A percentile compares a stretch with the other conserved stretches of the same genome.
These are phyloP conservation scores for Rhabdomys dilectus DNA, from an alignment of 2,113 vertebrate genomes.

Conservation along the genomic window DNA sequence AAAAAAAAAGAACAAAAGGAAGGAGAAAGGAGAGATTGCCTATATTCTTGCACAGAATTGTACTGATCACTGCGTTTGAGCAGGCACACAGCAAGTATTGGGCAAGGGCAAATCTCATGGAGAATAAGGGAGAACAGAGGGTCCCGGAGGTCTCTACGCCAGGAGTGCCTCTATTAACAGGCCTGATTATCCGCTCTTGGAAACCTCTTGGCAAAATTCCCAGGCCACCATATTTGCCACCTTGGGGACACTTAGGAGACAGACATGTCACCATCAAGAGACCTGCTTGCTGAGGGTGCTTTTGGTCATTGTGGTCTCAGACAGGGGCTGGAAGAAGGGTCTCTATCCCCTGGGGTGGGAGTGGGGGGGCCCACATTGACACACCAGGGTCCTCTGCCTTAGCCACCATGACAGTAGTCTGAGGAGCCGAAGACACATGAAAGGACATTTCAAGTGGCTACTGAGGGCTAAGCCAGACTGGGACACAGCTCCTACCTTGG, in stretches of 20 bases:
- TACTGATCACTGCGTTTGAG: background rate
- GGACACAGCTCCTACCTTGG: background rate
- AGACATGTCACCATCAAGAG: background rate
- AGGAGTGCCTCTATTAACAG: background rate
- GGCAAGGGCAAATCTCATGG: background rate
- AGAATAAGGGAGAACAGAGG: background rate
- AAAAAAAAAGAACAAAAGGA: background rate
- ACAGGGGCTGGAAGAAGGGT: background rate
- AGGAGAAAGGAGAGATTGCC: background rate
- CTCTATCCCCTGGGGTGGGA: no score
- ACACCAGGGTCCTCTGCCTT: accelerated
- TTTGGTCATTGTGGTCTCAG: background rate
- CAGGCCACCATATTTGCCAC: background rate
- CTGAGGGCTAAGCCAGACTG: background rate
- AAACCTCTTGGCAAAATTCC: background rate
- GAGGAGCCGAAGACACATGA: background rate
- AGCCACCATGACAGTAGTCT: background rate
- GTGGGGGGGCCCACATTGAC: background rate
- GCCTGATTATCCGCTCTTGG: background rate
- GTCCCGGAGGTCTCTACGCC: background rate
- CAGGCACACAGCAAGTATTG: accelerated
- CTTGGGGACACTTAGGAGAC: background rate
- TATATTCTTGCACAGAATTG: background rate
- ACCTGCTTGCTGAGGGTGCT: background rate
- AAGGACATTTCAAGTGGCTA: background rate